Evolutionary conservation across 2,113 vertebrate genomes (phyloP), one percentile per base, ranked within the genome.

Genomic region (Erpornis zantholeuca): DNA sequence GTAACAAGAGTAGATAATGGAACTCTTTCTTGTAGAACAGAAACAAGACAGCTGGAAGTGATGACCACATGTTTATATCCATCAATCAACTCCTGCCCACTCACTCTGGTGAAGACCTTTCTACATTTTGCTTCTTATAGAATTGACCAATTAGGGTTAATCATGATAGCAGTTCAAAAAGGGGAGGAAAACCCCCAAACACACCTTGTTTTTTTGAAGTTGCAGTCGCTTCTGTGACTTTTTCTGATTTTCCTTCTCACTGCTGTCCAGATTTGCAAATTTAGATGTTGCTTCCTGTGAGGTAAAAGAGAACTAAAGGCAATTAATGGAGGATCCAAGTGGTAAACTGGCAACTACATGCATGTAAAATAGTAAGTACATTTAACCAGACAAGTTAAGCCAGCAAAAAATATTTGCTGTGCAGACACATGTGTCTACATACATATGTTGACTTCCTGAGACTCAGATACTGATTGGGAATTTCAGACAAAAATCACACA

Each of bases 231-330:
- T 98, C 97, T 99, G 99, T 11, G 98, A 99, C 84, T 98, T 98
- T 83, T 99, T 99, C 98, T 99, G 99, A 91, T 99, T 99, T 94
- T 99, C 99, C 78, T 99, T 99, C 97, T 99, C 99, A 12, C 98
- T 98, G 87, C 98, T 99, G 92, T 99, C 99, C 93, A 99, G 93
- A 95, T 98, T 99, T 4, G 99, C 99, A 97, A 99, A 99, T 97
- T 99, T 99, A 73, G 99, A 99, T 63, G 99, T 99, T 85, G 98
- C 99, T 98, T 99, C 99, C 99, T 99, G 97, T 44, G 47, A 80
- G 45, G 49, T 10, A 17, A 54, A 85, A 86, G 59, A 35, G 70
- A 77, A 94, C 80, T 49, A 88, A 54, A 82, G 53, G 21, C 36
- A 77, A 47, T 66, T 50, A 83, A 79, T 8, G 47, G 36, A 91